Evolutionary conservation across 2,113 vertebrate genomes (phyloP).

Genomic region (Rhea americana): DNA sequence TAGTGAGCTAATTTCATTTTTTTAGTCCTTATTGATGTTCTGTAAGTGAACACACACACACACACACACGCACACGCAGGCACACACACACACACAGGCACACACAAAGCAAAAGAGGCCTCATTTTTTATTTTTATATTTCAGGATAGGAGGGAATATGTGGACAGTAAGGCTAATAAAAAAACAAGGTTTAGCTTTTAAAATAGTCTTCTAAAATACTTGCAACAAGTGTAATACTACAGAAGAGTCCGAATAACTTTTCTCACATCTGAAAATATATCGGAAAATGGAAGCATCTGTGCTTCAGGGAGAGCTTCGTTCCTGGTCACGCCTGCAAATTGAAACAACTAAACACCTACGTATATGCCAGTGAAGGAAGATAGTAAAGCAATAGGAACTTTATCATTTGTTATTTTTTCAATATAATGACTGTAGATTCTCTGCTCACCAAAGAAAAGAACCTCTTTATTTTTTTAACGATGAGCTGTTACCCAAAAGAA

Average conservation of each 20-base stretch:
- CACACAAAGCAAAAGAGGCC: background rate
- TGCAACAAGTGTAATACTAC: background rate
- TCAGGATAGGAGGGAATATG: background rate
- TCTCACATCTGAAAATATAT: background rate
- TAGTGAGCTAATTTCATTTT: background rate
- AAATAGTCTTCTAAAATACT: background rate
- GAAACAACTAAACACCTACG: background rate
- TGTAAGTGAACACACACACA: background rate
- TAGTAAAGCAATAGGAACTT: slow-evolving; percentile 56
- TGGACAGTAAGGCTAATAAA: background rate
- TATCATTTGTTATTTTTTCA: slow-evolving; percentile 66
- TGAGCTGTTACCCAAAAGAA: slow-evolving; percentile 75
- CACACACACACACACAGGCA: background rate
- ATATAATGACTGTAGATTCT: slow-evolving; percentile 62
- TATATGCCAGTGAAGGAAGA: background rate
- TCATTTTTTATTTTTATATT: background rate
- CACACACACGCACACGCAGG: too few species aligned
- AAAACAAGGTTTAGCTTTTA: background rate
- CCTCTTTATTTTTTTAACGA: slow-evolving; percentile 77
- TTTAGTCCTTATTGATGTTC: background rate
- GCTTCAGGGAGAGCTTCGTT: background rate
- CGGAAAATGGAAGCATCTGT: background rate
- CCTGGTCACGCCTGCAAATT: background rate
- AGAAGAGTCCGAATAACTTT: background rate
- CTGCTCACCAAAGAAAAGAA: slow-evolving; percentile 62